Evolutionary conservation across 2,888 invertebrate species (phyloP), one percentile per base, ranked within the genome.

Genomic region (Hartigia nigra): DNA sequence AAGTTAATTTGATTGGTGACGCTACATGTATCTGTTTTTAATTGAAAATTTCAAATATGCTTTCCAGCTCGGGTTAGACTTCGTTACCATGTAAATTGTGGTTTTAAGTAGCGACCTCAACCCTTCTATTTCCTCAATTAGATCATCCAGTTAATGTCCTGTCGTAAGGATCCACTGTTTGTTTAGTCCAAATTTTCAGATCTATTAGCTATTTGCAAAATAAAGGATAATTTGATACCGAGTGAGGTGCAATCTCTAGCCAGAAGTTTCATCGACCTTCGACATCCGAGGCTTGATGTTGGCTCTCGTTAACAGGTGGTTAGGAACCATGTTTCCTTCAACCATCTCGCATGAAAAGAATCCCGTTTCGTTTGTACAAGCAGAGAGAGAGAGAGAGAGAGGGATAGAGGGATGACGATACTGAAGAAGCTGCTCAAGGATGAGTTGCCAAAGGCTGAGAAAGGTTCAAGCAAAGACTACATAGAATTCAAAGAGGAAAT

Each of bases 1-100:
- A 32, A 75, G 78, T 70, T 78, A 78, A 78, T 78, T 70, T 75
- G 75, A 78, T 78, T 75, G 75, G 78, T 70, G 12, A 2, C 78
- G 70, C 34, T 31, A 34, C 37, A 32, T 14, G 74, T 75, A 74
- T 36, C 39, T 32, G 12, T 0, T 35, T 70, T 70, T 78, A 74
- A 75, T 78, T 75, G 76, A 75, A 78, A 75, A 76, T 75, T 74
- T 37, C 70, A 36, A 76, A 37, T 70, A 34, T 69, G 12, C 69
- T 74, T 23, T 55, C 14, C 55, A 55, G 55, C 9, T 2, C 23
- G 9, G 55, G 23, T 9, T 23, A 55, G 55, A 1, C 23, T 23
- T 55, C 55, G 23, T 23, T 55, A 55, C 9, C 23, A 23, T 55
- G 9, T 9, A 2, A 55, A 23, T 55, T 2, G 23, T 55, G 55